Conservation (phyloP, 1,140 invertebrate species). For the Drosophila pseudoananassae region DNA sequence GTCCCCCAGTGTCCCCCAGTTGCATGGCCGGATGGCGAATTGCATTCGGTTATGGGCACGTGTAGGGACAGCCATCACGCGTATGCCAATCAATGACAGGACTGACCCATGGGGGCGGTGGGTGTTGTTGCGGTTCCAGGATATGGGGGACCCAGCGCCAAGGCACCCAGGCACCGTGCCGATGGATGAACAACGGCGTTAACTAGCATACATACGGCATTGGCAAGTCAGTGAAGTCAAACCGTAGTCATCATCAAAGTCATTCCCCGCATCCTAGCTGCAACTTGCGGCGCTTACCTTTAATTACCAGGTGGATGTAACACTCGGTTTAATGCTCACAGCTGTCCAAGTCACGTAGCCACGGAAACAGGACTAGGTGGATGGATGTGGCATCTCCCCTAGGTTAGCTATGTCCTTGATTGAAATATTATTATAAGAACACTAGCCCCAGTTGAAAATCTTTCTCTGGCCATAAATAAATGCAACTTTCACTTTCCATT, state of each 20-base stretch:
- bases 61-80: slow-evolving; percentile 54
- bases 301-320: slow-evolving; percentile 71
- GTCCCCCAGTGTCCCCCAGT: slow-evolving; percentile 18
- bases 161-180: slow-evolving; percentile 20
- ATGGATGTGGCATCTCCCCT: no score
- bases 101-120: slow-evolving; percentile 6
- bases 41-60: slow-evolving; percentile 65
- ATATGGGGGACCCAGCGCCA: slow-evolving; percentile 2
- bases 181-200: slow-evolving; percentile 59
- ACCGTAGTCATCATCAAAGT: slow-evolving; percentile 27
- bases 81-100: slow-evolving; percentile 69
- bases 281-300: slow-evolving; percentile 66
- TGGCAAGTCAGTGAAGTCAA: slow-evolving; percentile 27
- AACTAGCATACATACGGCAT: slow-evolving; percentile 50
- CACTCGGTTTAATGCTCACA: slow-evolving; percentile 69
- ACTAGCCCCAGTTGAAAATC: background rate
- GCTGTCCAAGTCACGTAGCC: slow-evolving; percentile 46
- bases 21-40: slow-evolving; percentile 4
- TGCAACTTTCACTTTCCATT: slow-evolving; percentile 32
- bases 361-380: background rate
- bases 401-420: no score
- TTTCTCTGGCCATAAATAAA: slow-evolving; percentile 4
- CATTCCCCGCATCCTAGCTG: slow-evolving; percentile 33
- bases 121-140: background rate
- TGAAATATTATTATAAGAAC: background rate